These are phyloP conservation scores for Solenopsis fugax DNA, from an alignment of 1,140 invertebrate species.

Conservation along the genomic window DNA sequence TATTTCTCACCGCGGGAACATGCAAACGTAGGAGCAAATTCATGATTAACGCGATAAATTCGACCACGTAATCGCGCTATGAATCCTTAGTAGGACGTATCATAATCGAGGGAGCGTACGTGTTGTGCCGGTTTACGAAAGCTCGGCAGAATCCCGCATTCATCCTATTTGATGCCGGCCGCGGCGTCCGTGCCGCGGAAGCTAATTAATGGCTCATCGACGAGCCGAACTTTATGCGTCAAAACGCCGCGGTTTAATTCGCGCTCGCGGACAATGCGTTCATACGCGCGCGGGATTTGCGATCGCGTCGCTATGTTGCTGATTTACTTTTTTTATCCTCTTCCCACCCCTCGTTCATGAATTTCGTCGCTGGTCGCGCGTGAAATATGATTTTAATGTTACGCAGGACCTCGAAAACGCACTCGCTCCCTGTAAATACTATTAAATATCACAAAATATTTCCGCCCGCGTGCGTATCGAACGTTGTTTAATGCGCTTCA, in stretches of 20 bases:
- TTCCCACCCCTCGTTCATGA: not conserved
- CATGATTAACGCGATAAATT: slow-evolving; percentile 23
- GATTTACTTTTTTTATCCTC: not conserved
- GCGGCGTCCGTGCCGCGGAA: slow-evolving; percentile 72
- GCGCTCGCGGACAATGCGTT: slow-evolving; percentile 31
- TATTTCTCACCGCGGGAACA: not conserved
- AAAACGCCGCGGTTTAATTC: slow-evolving; percentile 73
- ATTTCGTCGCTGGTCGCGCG: slow-evolving; percentile 35
- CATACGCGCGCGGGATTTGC: slow-evolving; percentile 35
- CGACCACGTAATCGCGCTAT: slow-evolving; percentile 21
- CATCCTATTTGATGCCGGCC: slow-evolving; percentile 71
- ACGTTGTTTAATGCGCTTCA: slow-evolving; percentile 25
- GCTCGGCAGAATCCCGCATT: slow-evolving; percentile 60
- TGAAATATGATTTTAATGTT: slow-evolving; percentile 54
- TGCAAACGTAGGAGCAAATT: not conserved
- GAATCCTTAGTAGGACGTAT: slow-evolving; percentile 33
- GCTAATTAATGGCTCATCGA: slow-evolving; percentile 76
- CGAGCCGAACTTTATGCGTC: slow-evolving; percentile 70
- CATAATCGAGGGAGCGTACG: slow-evolving; percentile 26
- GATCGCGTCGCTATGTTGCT: slow-evolving; percentile 26
- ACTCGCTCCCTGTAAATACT: slow-evolving; percentile 31
- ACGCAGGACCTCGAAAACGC: not conserved
- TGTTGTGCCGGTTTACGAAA: slow-evolving; percentile 64
- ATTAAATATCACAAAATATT: slow-evolving; percentile 38
- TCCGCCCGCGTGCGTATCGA: not conserved